A percentile compares a stretch with the other conserved stretches of the same genome.
phyloP scores from a whole-genome alignment of 2,113 vertebrate genomes.

The Platichthys stellatus region DNA sequence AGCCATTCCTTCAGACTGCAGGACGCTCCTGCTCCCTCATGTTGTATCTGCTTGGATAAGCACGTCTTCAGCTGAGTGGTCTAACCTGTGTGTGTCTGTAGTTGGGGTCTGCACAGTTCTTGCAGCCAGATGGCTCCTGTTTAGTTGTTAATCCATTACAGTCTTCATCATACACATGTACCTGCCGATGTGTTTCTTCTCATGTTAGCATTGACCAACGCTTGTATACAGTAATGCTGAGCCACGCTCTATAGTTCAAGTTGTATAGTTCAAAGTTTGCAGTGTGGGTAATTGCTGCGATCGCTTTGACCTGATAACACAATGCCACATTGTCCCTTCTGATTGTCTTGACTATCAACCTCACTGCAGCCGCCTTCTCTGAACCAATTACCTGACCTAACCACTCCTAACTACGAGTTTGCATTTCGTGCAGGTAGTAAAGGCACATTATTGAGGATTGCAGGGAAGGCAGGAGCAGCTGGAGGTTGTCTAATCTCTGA shows the following conservation, averaged over 20 bases:
- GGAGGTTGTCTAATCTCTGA: constrained; percentile 45
- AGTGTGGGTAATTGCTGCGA: not conserved
- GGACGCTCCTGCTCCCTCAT: not conserved
- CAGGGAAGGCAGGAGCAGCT: constrained; percentile 37
- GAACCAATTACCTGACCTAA: constrained; percentile 43
- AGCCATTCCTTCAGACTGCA: not conserved
- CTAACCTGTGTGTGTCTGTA: constrained; percentile 13
- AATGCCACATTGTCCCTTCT: not conserved
- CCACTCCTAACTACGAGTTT: not conserved
- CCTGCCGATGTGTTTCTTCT: not conserved
- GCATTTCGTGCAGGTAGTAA: not conserved
- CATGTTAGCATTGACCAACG: not conserved
- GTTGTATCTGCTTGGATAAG: constrained; percentile 3
- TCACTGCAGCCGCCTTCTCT: not conserved
- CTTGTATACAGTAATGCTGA: not conserved
- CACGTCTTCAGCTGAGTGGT: constrained; percentile 17
- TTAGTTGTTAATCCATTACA: constrained; percentile 8
- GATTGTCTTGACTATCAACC: not conserved
- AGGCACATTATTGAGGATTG: not conserved
- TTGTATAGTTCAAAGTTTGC: not conserved
- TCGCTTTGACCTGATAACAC: constrained; percentile 2
- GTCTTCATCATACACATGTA: not conserved
- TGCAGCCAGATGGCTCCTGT: not conserved
- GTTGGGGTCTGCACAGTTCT: constrained; percentile 11
- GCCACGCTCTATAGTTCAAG: not conserved